Conservation (phyloP, 2,113 vertebrate species). For the Melanerpes aurifrons region DNA sequence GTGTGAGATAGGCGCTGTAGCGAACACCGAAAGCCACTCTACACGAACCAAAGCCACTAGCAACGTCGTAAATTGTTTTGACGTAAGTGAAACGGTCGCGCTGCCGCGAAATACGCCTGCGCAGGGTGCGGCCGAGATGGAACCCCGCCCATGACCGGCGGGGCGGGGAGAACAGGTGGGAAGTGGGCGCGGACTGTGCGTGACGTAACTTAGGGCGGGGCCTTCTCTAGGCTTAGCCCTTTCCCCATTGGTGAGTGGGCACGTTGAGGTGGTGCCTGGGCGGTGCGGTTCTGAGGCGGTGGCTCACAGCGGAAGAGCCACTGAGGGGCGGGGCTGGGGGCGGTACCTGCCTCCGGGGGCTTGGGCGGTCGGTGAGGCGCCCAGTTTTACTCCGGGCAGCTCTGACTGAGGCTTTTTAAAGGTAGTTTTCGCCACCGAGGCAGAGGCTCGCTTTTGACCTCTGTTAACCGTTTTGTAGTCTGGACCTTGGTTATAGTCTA, state of each 20-base stretch:
- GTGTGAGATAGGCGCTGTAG: rapidly evolving
- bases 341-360: no score
- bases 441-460: rapidly evolving
- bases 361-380: rapidly evolving
- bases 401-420: rapidly evolving
- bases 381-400: rapidly evolving
- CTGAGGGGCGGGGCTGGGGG: rapidly evolving
- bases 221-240: rapidly evolving
- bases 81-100: background rate
- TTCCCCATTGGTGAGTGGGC: background rate
- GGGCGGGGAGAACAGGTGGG: background rate
- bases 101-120: background rate
- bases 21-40: rapidly evolving
- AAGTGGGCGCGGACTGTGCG: rapidly evolving
- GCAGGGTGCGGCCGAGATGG: rapidly evolving
- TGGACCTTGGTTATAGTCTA: rapidly evolving
- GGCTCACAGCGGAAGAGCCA: background rate
- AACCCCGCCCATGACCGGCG: background rate
- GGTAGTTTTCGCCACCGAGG: background rate
- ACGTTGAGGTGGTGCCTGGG: background rate
- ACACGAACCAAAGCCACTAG: rapidly evolving
- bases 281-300: background rate
- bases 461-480: background rate
- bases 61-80: background rate
- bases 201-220: background rate